Evolutionary conservation across 2,888 invertebrate species (phyloP), one percentile per base, ranked within the genome.

Genomic region (Thalpophila matura): DNA sequence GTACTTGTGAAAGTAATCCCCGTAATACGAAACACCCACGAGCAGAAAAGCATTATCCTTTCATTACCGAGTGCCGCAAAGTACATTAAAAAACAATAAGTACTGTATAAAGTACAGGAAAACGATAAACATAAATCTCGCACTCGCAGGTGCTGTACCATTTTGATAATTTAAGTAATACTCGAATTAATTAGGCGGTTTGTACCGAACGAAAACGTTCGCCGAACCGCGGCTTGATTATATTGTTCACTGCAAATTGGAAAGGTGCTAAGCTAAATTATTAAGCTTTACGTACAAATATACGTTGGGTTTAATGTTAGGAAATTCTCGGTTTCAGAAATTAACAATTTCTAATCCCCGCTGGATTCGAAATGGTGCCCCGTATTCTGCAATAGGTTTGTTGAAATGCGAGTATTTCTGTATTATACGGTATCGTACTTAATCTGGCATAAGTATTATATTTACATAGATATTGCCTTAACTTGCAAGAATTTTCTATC

Each of bases 111-210:
- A 59, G 10, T 31, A 43, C 12, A 46, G 29, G 12, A 10, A n/a
- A 31, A 53, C 7, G 18, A 42, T 9, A 37, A n/a, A 7, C 38
- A 61, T 33, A 43, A 70, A 70, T 61, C 22, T 27, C 1, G 7
- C 24, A 9, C 27, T 5, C 38, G 16, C 50, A 53, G 37, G 18
- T 71, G 24, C 26, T 49, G 31, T 38, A 38, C n/a, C 33, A 57
- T 49, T 69, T 50, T 46, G 31, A 22, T 66, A 42, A 29, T 49
- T 37, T 40, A 31, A 71, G 35, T 54, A 58, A 59, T 46, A 51
- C 29, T 67, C 35, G 27, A 57, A 51, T 70, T 55, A 60, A 74
- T 74, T 59, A 67, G 14, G 31, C 38, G 40, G 46, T 47, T 59
- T 42, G 27, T 59, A 55, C 47, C 37, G 33, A 74, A 38, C 46